A percentile compares a stretch with the other conserved stretches of the same genome.
Conservation (phyloP, 2,888 invertebrate species). For the Drosophila subsilvestris region DNA sequence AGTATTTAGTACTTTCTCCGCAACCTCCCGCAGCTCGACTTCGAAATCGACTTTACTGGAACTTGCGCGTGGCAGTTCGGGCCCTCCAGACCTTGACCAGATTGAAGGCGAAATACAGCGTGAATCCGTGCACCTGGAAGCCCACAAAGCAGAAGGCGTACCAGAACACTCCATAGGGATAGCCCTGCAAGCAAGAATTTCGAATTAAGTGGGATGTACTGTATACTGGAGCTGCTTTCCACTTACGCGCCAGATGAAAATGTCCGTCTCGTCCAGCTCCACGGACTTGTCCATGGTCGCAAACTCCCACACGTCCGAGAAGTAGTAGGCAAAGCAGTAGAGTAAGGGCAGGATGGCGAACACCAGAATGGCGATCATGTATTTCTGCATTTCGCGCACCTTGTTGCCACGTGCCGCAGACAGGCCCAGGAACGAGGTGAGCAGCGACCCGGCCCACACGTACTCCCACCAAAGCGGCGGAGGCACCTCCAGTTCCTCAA, state of each 20-base stretch:
- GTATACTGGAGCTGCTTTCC: background rate
- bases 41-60: constrained; percentile 85
- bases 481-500: constrained; percentile 96
- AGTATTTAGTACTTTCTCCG: constrained; percentile 63
- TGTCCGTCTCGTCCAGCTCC: constrained; percentile 88
- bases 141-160: constrained; percentile 94
- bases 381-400: constrained; percentile 90
- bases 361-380: constrained; percentile 91
- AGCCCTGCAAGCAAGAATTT: constrained; percentile 86
- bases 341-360: constrained; percentile 92
- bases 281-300: constrained; percentile 85
- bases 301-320: constrained; percentile 93
- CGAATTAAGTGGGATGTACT: background rate
- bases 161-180: constrained; percentile 96
- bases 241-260: constrained; percentile 92
- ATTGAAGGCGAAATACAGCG: constrained; percentile 92
- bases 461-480: constrained; percentile 94
- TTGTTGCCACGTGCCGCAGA: constrained; percentile 94
- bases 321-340: constrained; percentile 92
- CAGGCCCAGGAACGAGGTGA: constrained; percentile 93
- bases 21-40: constrained; percentile 7
- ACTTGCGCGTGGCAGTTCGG: constrained; percentile 88
- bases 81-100: constrained; percentile 93
- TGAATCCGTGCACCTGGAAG: constrained; percentile 94
- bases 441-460: constrained; percentile 93